Evolutionary conservation across 2,113 vertebrate genomes (phyloP), one percentile per base, ranked within the genome.

Genomic region (Otolemur garnettii): DNA sequence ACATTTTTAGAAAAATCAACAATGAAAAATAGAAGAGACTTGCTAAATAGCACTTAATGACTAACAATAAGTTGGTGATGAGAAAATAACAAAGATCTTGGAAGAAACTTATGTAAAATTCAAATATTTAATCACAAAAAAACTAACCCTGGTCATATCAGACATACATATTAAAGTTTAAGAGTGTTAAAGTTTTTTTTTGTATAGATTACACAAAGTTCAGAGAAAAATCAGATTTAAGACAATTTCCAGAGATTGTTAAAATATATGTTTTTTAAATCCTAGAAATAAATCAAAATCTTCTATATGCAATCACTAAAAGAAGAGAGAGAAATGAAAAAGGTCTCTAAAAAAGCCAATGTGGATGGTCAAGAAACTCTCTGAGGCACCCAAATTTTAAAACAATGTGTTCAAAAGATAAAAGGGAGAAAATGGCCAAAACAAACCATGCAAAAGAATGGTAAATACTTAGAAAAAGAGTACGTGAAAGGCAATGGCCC

Each of bases 21-120:
- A 71, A 62, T 71, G 55, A 66, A 80, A 64, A 82, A 85, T 92
- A 95, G 30, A 45, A 84, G 26, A 87, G 15, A 91, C 84, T 24
- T 81, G 11, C 50, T 91, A 87, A 87, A 90, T 1, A 82, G 75
- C 33, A 84, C 42, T 72, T 90, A 66, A 79, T 57, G 30, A 93
- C 57, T 75, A 66, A 50, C 26, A 72, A 80, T 55, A 93, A 21
- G 14, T 42, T 38, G 8, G 7, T 68, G 30, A 79, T 33, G 18
- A 62, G 9, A 84, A 75, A 84, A 50, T 28, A 17, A 90, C 15
- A 62, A 90, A 90, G 79, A 85, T 45, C 28, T 89, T 74, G 19
- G 38, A 85, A 93, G 14, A 92, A 35, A 28, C 5, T 28, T 86
- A 72, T 78, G 19, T 68, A 81, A 92, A 96, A 94, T 69, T 92